Percentiles rank a stretch among this genome's conserved stretches.
These are phyloP conservation scores for Pseudococcus jackbeardsleyi DNA, from an alignment of 2,888 invertebrate genomes.

Conservation along the genomic window DNA sequence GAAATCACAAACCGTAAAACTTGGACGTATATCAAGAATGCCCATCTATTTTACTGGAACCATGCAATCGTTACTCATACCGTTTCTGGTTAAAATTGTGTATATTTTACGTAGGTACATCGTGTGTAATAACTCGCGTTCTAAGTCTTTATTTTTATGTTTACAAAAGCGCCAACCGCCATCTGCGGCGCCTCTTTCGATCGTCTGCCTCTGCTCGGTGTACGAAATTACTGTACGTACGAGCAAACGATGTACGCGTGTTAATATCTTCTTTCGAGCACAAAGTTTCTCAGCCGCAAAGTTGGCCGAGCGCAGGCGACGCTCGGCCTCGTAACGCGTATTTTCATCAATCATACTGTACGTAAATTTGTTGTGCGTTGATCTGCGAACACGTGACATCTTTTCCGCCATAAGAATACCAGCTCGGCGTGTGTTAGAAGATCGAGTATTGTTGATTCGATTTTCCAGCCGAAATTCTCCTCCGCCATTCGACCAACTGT, in stretches of 20 bases:
- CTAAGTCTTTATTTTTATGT: no score
- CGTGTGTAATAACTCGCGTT: no score
- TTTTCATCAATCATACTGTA: background rate
- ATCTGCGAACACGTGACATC: background rate
- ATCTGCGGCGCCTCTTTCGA: no score
- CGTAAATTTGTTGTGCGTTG: background rate
- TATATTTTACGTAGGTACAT: background rate
- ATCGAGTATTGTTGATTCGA: background rate
- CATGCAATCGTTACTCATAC: slow-evolving; percentile 6
- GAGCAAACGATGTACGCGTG: no score
- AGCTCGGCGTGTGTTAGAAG: background rate
- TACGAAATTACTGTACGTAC: no score
- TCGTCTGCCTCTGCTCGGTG: no score
- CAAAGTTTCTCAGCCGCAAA: background rate
- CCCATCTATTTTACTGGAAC: background rate
- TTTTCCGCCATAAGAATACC: background rate
- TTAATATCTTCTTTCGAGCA: background rate
- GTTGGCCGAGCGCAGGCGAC: background rate
- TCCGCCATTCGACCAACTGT: background rate
- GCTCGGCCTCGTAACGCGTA: background rate
- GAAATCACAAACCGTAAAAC: background rate
- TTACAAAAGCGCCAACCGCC: no score
- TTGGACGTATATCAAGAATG: background rate
- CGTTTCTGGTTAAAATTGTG: slow-evolving; percentile 32
- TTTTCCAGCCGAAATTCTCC: background rate